Evolutionary conservation across 1,140 invertebrate genomes (phyloP).

Genomic region (Leptonema lineaticorne): DNA sequence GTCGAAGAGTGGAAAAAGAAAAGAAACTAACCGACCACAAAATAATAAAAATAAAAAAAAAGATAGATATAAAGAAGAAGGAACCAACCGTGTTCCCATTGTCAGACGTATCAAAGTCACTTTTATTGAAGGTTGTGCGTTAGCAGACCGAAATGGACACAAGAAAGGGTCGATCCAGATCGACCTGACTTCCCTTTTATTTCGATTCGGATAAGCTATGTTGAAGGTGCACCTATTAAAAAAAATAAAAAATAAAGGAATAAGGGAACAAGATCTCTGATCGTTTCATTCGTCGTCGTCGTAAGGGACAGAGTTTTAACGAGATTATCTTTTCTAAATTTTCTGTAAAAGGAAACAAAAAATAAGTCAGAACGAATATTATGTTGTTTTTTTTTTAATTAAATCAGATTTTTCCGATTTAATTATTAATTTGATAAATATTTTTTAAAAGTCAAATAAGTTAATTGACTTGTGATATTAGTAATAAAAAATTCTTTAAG

Average conservation of each 20-base stretch:
- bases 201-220: background rate
- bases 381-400: no score
- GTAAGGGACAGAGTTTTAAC: background rate
- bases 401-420: no score
- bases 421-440: no score
- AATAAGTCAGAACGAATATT: no score
- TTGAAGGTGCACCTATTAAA: background rate
- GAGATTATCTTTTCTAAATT: no score
- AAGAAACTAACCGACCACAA: no score
- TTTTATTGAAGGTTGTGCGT: slow-evolving; percentile 7
- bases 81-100: slow-evolving; percentile 7
- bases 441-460: no score
- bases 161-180: slow-evolving; percentile 4
- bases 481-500: no score
- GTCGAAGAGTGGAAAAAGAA: background rate
- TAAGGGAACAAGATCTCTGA: background rate
- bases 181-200: slow-evolving; percentile 6
- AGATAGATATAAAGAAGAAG: background rate
- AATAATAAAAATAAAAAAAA: background rate
- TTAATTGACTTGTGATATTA: no score
- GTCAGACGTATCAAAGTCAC: slow-evolving; percentile 10
- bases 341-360: no score
- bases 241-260: no score
- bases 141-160: background rate
- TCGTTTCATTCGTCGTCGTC: background rate